Evolutionary conservation across 2,113 vertebrate genomes (phyloP).

Genomic region (Bolborhynchus lineola): DNA sequence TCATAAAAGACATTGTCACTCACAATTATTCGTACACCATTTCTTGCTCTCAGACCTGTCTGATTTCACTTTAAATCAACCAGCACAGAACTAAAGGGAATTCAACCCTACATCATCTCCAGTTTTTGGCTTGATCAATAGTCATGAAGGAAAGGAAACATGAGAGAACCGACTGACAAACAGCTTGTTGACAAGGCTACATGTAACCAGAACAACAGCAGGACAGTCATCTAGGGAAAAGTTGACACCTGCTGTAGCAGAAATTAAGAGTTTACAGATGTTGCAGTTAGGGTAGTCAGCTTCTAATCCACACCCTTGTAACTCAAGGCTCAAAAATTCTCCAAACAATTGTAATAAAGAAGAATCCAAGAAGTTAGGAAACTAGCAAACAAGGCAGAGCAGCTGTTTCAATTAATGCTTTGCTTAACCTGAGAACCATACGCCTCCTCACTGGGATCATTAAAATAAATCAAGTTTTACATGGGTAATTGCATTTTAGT

Average conservation of each 20-base stretch:
- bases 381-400: neutral
- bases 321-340: constrained; percentile 29
- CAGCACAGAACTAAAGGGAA: constrained; percentile 1
- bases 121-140: neutral
- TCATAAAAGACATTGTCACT: neutral
- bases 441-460: neutral
- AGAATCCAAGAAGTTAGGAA: neutral
- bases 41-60: neutral
- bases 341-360: constrained; percentile 4
- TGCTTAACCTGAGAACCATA: constrained; percentile 20
- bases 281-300: neutral
- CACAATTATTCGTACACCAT: neutral
- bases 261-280: constrained; percentile 60
- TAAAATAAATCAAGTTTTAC: neutral
- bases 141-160: neutral
- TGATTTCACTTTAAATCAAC: constrained; percentile 5
- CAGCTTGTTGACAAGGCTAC: constrained; percentile 38
- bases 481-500: neutral
- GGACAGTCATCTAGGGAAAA: constrained; percentile 35
- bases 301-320: constrained; percentile 6
- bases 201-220: constrained; percentile 30
- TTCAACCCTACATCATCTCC: neutral
- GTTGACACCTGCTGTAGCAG: constrained; percentile 54
- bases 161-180: constrained; percentile 8
- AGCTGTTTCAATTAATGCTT: constrained; percentile 35